Evolutionary conservation across 2,113 vertebrate genomes (phyloP).

Genomic region (Apodemus speciosus): DNA sequence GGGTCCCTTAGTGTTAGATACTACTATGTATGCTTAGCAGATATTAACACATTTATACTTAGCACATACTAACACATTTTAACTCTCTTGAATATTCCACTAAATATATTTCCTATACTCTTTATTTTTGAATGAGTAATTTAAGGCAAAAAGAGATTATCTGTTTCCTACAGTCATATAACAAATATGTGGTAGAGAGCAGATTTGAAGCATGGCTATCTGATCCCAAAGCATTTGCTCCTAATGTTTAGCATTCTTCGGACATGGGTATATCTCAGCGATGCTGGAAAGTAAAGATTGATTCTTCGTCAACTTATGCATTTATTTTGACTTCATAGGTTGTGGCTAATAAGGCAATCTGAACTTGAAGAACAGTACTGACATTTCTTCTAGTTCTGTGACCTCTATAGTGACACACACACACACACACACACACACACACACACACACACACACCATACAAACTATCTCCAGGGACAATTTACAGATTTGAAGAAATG

Average conservation of each 20-base stretch:
- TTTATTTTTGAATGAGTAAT: not conserved
- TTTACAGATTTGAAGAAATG: not conserved
- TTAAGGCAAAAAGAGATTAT: not conserved
- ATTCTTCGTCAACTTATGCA: not conserved
- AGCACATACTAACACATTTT: not conserved
- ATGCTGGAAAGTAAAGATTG: not conserved
- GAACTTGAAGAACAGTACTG: not conserved
- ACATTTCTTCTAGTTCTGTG: not conserved
- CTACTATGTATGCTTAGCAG: not conserved
- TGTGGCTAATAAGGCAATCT: not conserved
- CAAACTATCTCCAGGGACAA: not conserved
- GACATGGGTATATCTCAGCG: not conserved
- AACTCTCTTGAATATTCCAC: not conserved
- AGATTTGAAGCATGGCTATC: not conserved
- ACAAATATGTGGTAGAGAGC: not conserved
- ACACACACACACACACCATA: not conserved
- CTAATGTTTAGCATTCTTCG: not conserved
- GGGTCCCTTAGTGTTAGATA: not conserved
- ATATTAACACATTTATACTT: not conserved
- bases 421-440: slow-evolving; percentile 24
- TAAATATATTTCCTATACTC: not conserved
- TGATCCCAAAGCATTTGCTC: not conserved
- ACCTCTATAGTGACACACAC: not conserved
- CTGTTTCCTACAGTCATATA: not conserved
- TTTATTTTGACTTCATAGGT: not conserved